Evolutionary conservation across 1,140 invertebrate species (phyloP).

Genomic region (Drosophila carrolli): DNA sequence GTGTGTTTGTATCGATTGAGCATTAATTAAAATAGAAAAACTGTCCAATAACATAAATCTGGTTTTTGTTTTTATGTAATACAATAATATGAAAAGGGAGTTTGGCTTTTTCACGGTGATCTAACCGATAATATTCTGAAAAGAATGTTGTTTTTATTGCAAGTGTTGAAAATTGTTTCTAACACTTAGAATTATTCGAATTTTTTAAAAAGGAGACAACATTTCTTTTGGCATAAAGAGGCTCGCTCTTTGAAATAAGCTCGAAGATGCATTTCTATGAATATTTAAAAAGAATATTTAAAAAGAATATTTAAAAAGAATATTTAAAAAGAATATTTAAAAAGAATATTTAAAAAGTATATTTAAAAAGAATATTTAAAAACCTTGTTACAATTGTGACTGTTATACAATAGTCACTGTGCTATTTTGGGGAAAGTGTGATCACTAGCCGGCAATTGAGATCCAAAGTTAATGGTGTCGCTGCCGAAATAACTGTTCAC

Average conservation of each 20-base stretch:
- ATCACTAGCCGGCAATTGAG: neutral
- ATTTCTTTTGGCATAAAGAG: too few species aligned
- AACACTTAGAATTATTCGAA: too few species aligned
- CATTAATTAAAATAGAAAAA: neutral
- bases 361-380: neutral
- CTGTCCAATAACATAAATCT: neutral
- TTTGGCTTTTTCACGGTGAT: too few species aligned
- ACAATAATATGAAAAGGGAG: too few species aligned
- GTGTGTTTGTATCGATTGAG: neutral
- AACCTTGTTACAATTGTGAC: neutral
- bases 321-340: neutral
- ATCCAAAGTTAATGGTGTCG: neutral
- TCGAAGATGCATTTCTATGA: neutral
- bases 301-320: too few species aligned
- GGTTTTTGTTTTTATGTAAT: too few species aligned
- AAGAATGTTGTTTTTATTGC: too few species aligned
- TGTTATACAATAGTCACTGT: constrained; percentile 2
- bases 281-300: neutral
- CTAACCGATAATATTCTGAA: too few species aligned
- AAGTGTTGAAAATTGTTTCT: too few species aligned
- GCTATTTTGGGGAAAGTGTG: too few species aligned
- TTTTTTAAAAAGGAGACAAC: too few species aligned
- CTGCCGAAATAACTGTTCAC: constrained; percentile 10
- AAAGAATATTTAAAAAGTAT: neutral
- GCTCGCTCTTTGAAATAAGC: too few species aligned